phyloP scores from a whole-genome alignment of 2,113 vertebrate species.

The Microtus ochrogaster region DNA sequence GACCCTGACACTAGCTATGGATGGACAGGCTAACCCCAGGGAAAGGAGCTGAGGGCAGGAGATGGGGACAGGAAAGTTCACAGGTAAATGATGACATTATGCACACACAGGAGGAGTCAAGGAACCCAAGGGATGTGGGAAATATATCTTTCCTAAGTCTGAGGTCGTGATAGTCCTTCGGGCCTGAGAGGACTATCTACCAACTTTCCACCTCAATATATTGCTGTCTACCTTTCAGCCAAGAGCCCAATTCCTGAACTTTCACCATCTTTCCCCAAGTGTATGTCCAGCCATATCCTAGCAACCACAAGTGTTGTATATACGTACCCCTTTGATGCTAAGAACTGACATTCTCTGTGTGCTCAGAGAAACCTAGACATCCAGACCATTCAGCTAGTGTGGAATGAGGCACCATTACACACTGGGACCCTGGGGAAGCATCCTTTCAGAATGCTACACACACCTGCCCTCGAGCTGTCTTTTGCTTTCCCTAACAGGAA shows the following conservation, averaged over 20 bases:
- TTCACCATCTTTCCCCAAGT: not conserved
- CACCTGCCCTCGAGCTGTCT: not conserved
- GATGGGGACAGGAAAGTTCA: not conserved
- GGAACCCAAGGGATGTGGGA: not conserved
- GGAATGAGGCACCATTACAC: not conserved
- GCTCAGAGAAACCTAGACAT: not conserved
- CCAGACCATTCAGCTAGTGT: too few relatives aligned
- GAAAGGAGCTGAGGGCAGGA: too few relatives aligned
- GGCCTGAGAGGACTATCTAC: not conserved
- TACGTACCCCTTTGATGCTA: not conserved
- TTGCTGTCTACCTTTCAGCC: not conserved
- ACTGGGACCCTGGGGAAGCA: not conserved
- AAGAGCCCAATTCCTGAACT: not conserved
- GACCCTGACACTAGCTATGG: not conserved
- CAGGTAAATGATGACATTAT: not conserved
- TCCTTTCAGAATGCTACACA: not conserved
- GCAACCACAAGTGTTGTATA: not conserved
- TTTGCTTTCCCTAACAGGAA: not conserved
- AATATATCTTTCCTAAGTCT: not conserved
- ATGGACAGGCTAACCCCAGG: not conserved
- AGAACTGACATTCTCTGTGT: not conserved
- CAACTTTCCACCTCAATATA: not conserved
- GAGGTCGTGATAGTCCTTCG: not conserved
- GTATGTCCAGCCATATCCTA: not conserved
- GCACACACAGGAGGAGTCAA: not conserved